These are phyloP conservation scores for Diplogasteroides magnus DNA, from an alignment of 1,140 invertebrate species.

Conservation along the genomic window DNA sequence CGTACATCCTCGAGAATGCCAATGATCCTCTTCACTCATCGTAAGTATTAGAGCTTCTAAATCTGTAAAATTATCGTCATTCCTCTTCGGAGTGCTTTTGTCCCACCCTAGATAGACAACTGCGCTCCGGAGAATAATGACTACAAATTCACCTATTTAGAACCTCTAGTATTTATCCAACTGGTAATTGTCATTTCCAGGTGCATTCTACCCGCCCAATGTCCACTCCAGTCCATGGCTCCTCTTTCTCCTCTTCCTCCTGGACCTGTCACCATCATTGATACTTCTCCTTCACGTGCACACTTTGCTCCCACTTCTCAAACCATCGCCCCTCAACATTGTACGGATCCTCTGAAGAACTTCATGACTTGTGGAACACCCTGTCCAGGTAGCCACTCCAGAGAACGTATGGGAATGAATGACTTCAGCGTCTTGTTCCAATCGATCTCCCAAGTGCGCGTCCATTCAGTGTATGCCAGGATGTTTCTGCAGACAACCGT, in stretches of 20 bases:
- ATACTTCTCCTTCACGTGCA: neutral
- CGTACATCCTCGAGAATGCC: constrained; percentile 22
- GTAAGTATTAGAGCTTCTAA: neutral
- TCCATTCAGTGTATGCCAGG: constrained; percentile 24
- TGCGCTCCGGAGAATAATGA: no score
- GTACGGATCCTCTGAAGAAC: constrained; percentile 27
- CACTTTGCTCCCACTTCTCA: neutral
- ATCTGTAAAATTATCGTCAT: no score
- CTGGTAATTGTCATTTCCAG: no score
- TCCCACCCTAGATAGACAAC: no score
- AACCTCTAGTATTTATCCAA: no score
- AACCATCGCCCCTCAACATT: neutral
- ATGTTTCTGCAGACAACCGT: constrained; percentile 26
- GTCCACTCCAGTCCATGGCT: constrained; percentile 7
- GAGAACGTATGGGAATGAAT: constrained; percentile 1
- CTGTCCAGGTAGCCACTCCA: constrained; percentile 9
- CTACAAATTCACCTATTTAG: no score
- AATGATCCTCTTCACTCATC: constrained; percentile 22
- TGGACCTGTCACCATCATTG: constrained; percentile 1
- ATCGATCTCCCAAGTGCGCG: constrained; percentile 1
- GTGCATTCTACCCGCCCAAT: constrained; percentile 25
- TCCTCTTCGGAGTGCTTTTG: no score
- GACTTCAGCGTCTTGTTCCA: constrained; percentile 6
- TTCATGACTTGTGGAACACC: constrained; percentile 24
- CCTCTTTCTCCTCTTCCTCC: constrained; percentile 2